A percentile compares a stretch with the other conserved stretches of the same genome.
Evolutionary conservation across 2,888 invertebrate genomes (phyloP).

Genomic region (Dromius quadrimaculatus): DNA sequence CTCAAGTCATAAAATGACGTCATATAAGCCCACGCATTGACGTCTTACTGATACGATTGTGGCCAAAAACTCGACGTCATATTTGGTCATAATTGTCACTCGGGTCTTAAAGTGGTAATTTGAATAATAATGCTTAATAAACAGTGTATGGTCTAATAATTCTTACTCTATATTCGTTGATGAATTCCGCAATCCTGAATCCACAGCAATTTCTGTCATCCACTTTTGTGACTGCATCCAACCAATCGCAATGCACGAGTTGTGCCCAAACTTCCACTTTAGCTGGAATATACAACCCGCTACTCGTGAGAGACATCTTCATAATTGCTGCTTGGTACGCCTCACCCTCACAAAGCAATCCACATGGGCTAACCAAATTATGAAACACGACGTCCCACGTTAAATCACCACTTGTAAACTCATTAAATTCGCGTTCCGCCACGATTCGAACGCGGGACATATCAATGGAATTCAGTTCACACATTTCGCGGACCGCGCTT

Average conservation of each 20-base stretch:
- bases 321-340: constrained; percentile 62
- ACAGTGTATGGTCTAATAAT: no score
- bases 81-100: no score
- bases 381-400: constrained; percentile 70
- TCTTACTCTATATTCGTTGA: constrained; percentile 73
- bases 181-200: constrained; percentile 69
- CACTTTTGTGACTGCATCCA: constrained; percentile 71
- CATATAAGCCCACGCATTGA: no score
- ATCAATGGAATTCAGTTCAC: constrained; percentile 66
- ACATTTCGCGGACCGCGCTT: constrained; percentile 66
- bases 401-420: constrained; percentile 56
- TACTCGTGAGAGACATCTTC: constrained; percentile 60
- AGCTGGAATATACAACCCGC: constrained; percentile 65
- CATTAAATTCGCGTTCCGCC: constrained; percentile 14
- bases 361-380: constrained; percentile 70
- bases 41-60: no score
- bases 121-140: no score
- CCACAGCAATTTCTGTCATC: constrained; percentile 70
- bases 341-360: constrained; percentile 69
- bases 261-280: constrained; percentile 70
- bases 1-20: no score
- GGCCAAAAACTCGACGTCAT: no score
- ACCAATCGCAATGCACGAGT: constrained; percentile 72
- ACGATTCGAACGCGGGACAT: constrained; percentile 60
- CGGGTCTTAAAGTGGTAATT: no score